Base-by-base conservation (phyloP, 1,140 invertebrate genomes). In the Diorhabda sublineata region DNA sequence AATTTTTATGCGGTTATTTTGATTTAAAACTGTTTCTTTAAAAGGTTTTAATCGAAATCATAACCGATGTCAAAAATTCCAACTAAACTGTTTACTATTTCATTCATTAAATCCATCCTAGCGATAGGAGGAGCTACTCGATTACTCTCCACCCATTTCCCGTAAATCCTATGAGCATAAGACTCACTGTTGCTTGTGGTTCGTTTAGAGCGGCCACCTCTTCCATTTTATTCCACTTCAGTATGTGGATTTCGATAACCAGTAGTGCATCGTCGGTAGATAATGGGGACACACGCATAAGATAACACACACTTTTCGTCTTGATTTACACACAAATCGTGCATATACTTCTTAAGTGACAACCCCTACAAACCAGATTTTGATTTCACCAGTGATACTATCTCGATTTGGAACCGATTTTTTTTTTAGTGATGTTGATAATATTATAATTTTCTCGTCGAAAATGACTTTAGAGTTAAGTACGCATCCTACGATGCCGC, bases 391-490 rank as follows among this genome's bases (percentile, higher is more conserved):
- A 26, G 26, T 26, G 26, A 26, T 26, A 26, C 26, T 26, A 26
- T 26, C 26, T 26, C 26, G 26, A 26, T 26, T 26, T 26, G 26
- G 26, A 26, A 26, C 26, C 26, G 26, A 26, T 26, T 26, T 26
- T 26, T 26, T 26, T 26, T 52, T 52, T 52, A 52, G 47, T 52
- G 47, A 52, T 52, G 47, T 52, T 52, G 6, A 52, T 8, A n/a
- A 52, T 8, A 6, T 52, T 52, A 5, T 52, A 8, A n/a, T n/a
- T 52, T 8, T 6, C 47, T 52, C 4, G 47, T 52, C 6, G 47
- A 66, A 8, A 5, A 81, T 81, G 79, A 75, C 79, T 44, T 72
- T 81, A 68, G 79, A 81, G 72, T 64, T 81, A 47, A 77, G 80
- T 73, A 69, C 74, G 58, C 79, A 80, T 69, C 61, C 74, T 3